phyloP scores from a whole-genome alignment of 2,797 vertebrate species.

The Hoplostethus mediterraneus region DNA sequence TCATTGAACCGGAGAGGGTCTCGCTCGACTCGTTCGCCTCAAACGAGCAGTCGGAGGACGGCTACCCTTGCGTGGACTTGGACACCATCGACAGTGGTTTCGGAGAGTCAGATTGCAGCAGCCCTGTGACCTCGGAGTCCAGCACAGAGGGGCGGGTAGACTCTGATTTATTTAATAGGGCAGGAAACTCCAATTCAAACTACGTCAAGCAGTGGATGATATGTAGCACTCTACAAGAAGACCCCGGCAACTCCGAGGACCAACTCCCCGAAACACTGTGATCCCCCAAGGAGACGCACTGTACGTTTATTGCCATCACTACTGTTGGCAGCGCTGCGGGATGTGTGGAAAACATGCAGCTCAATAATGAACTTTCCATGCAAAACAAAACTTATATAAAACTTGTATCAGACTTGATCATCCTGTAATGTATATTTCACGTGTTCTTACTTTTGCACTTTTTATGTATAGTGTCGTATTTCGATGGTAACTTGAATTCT shows the following conservation, averaged over 20 bases:
- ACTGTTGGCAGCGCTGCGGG: neutral
- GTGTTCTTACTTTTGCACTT: conserved; percentile 15
- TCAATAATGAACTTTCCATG: neutral
- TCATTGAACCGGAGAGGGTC: conserved; percentile 81
- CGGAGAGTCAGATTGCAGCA: conserved; percentile 88
- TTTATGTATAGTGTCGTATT: neutral
- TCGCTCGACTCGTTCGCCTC: conserved; percentile 82
- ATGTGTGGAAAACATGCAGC: neutral
- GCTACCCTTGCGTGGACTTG: conserved; percentile 90
- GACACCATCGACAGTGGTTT: conserved; percentile 95
- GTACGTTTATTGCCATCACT: neutral
- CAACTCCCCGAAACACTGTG: neutral
- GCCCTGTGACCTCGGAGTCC: conserved; percentile 74
- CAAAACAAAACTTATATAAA: no score
- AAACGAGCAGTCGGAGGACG: conserved; percentile 81
- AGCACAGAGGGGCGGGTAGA: conserved; percentile 53
- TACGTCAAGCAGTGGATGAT: conserved; percentile 87
- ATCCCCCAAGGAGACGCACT: neutral
- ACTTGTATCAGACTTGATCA: no score
- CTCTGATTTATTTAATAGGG: conserved; percentile 53
- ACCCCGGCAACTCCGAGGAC: conserved; percentile 35
- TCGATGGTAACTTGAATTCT: neutral
- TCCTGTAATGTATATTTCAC: conserved; percentile 1
- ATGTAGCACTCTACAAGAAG: conserved; percentile 54
- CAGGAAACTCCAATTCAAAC: conserved; percentile 72